Base-by-base conservation (phyloP, 2,888 invertebrate genomes). In the Sinotaia quadrata region DNA sequence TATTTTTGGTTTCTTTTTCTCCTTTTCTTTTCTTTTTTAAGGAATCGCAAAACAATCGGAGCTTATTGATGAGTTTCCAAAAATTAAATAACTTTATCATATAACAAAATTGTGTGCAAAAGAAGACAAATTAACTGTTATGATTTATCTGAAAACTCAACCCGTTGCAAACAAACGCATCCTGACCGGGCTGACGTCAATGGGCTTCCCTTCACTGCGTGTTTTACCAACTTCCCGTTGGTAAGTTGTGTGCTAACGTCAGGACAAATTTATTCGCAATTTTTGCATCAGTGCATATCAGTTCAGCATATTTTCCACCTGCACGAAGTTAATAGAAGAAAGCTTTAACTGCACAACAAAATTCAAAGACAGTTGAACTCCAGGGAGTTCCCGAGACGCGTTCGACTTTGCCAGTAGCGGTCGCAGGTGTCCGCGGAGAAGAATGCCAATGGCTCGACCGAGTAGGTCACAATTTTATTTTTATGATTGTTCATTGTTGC, bases 361-460 rank as follows among this genome's bases (percentile, higher is more conserved):
- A 10, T 21, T 31, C 65, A 18, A 18, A 34, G 41, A n/a, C 21
- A 41, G 29, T 33, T 36, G 65, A 65, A 56, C 65, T 47, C 47
- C 34, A 37, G 44, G 8, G 56, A 56, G 10, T 65, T 34, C 65
- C 24, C 21, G 65, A 65, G 44, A 37, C 36, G 29, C 52, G 54
- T 41, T 34, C 37, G 56, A 31, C n/a, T n/a, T n/a, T n/a, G n/a
- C n/a, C n/a, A n/a, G n/a, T n/a, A n/a, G n/a, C 65, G 54, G 56
- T 56, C 52, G 65, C 65, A 65, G 65, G 65, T 65, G 65, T 56
- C 65, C 65, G 56, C 41, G 56, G 54, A 56, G 56, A 65, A 65
- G 65, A 65, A 65, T 65, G 65, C 65, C 65, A 65, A 65, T 65
- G 65, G 65, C 65, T 65, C 65, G 65, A 65, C 65, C 65, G 54